Conservation (phyloP, 2,797 vertebrate genomes). For the Erithacus rubecula region DNA sequence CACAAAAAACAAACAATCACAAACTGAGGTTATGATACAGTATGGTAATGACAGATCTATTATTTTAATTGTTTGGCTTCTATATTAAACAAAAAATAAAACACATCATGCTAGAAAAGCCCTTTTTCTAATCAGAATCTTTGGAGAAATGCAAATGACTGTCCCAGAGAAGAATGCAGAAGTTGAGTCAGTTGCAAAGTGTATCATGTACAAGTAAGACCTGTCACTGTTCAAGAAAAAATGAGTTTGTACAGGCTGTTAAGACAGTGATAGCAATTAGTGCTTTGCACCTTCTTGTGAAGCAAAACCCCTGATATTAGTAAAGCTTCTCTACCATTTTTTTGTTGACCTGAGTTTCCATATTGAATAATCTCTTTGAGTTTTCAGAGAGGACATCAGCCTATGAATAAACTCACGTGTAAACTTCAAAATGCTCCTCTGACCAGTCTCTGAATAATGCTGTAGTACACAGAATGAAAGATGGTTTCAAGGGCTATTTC, state of each 20-base stretch:
- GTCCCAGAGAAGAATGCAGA: background rate
- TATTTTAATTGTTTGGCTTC: background rate
- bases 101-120: background rate
- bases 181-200: background rate
- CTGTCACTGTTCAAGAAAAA: background rate
- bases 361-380: background rate
- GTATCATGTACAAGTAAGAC: background rate
- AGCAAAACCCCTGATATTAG: background rate
- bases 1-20: background rate
- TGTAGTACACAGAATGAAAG: background rate
- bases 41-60: background rate
- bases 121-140: background rate
- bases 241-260: fast-evolving
- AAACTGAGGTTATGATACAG: background rate
- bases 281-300: background rate
- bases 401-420: background rate
- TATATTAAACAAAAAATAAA: background rate
- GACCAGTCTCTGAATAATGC: background rate
- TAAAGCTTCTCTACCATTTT: background rate
- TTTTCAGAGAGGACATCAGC: background rate
- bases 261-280: background rate
- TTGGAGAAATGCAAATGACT: background rate
- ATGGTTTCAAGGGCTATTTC: conserved; percentile 33
- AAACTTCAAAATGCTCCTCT: background rate
- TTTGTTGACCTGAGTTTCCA: background rate